phyloP scores from a whole-genome alignment of 2,113 vertebrate genomes.

The Cyanistes caeruleus region DNA sequence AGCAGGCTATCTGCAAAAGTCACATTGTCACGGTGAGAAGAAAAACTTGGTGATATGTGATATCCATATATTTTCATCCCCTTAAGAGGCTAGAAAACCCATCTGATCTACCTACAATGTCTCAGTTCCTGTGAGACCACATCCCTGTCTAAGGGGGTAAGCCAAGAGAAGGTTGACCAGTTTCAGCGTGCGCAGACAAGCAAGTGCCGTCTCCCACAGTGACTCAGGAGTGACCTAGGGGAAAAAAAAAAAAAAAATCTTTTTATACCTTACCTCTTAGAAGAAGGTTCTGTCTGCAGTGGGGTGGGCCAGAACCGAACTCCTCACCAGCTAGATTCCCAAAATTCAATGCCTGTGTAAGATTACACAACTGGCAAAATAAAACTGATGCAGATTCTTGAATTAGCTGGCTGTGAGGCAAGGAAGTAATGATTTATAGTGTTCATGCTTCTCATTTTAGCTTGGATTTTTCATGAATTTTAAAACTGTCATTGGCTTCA shows the following conservation, averaged over 20 bases:
- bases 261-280: not conserved
- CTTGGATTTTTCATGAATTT: constrained; percentile 70
- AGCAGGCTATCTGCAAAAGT: constrained; percentile 71
- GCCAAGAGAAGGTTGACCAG: not conserved
- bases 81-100: constrained; percentile 51
- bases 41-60: constrained; percentile 70
- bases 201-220: rapidly evolving
- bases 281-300: not conserved
- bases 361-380: constrained; percentile 58
- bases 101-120: constrained; percentile 64
- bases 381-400: constrained; percentile 53
- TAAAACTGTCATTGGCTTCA: constrained; percentile 66
- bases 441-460: constrained; percentile 70
- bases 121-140: not conserved
- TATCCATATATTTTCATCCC: constrained; percentile 67
- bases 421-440: constrained; percentile 63
- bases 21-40: constrained; percentile 68
- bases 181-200: rapidly evolving
- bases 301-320: not conserved
- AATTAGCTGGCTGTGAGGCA: constrained; percentile 53
- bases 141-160: not conserved
- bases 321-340: not conserved
- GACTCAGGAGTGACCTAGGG: not conserved
- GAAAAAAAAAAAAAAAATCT: not conserved
- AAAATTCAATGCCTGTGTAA: not conserved